A percentile compares a stretch with the other conserved stretches of the same genome.
Evolutionary conservation across 2,888 invertebrate species (phyloP).

Genomic region (Chymomyza fuscimana): DNA sequence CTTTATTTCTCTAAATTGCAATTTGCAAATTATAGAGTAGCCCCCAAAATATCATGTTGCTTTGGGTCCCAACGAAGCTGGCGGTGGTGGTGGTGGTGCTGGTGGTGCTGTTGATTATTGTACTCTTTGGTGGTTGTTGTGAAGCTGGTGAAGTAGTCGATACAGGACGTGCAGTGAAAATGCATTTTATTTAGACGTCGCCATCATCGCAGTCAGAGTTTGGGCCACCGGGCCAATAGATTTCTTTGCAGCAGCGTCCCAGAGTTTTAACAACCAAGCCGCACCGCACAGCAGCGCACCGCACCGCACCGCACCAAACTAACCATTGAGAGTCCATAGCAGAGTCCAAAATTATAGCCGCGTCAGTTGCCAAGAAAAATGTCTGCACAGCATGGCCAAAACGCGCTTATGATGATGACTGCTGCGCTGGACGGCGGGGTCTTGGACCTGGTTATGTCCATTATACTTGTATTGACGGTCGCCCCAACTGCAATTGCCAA

Average conservation of each 20-base stretch:
- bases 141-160: neutral
- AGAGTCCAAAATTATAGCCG: constrained; percentile 56
- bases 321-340: constrained; percentile 3
- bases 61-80: neutral
- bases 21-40: constrained; percentile 68
- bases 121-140: neutral
- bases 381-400: constrained; percentile 69
- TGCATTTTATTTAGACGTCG: constrained; percentile 61
- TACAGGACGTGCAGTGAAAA: constrained; percentile 58
- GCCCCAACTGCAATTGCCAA: constrained; percentile 39
- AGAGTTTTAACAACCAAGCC: constrained; percentile 24
- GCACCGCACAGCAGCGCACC: constrained; percentile 10
- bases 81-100: neutral
- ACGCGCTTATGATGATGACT: constrained; percentile 36
- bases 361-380: constrained; percentile 54
- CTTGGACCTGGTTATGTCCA: neutral
- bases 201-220: neutral
- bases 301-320: neutral
- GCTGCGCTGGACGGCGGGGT: constrained; percentile 8
- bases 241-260: neutral
- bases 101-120: neutral
- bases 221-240: neutral
- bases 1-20: constrained; percentile 73
- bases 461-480: constrained; percentile 11
- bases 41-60: constrained; percentile 55